Evolutionary conservation across 2,113 vertebrate species (phyloP).

Genomic region (Leucopsar rothschildi): DNA sequence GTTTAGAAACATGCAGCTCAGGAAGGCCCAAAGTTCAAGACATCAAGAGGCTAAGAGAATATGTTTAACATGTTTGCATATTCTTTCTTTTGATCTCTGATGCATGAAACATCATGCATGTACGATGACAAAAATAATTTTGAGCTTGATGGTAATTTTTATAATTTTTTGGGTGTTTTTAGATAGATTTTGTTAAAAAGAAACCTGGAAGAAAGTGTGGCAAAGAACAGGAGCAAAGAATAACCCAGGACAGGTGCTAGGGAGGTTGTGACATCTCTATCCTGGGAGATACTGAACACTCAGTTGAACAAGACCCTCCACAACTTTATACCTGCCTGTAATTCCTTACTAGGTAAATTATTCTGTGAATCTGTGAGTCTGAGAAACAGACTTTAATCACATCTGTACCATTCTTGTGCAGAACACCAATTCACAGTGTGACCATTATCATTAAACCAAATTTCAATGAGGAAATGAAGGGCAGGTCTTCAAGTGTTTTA

Average conservation of each 20-base stretch:
- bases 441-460: background rate
- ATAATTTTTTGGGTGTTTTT: background rate
- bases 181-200: background rate
- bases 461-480: background rate
- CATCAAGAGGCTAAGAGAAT: background rate
- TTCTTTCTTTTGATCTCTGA: background rate
- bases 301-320: background rate
- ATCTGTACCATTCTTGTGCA: background rate
- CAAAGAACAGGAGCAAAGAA: background rate
- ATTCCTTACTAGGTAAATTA: background rate
- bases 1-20: background rate
- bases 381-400: background rate
- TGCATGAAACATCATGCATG: background rate
- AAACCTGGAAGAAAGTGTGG: background rate
- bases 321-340: background rate
- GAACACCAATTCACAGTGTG: background rate
- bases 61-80: rapidly evolving
- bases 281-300: background rate
- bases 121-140: background rate
- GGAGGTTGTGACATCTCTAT: background rate
- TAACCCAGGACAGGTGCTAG: background rate
- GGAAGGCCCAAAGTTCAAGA: background rate
- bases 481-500: background rate
- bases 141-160: background rate
- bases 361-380: background rate